Conservation (phyloP, 2,797 vertebrate species). For the Thunnus albacares region DNA sequence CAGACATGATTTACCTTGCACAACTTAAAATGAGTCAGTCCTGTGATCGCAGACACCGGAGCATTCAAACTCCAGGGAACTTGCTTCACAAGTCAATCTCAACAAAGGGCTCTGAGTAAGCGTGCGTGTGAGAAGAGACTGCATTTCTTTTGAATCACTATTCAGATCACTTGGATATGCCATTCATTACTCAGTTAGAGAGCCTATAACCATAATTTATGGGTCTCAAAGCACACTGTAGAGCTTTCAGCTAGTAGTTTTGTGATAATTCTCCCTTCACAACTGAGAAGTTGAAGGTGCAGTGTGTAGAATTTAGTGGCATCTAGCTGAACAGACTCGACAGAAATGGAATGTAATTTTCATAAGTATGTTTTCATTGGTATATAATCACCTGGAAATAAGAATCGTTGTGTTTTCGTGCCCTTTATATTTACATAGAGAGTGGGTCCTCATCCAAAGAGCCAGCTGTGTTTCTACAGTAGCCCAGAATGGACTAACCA, state of each 20-base stretch:
- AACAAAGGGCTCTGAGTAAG: conserved; percentile 37
- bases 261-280: conserved; percentile 44
- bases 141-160: conserved; percentile 30
- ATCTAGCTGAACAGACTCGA: too few relatives aligned
- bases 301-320: too few relatives aligned
- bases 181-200: conserved; percentile 38
- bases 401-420: too few relatives aligned
- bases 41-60: conserved; percentile 44
- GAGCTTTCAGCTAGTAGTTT: conserved; percentile 38
- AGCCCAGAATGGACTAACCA: too few relatives aligned
- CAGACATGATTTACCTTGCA: conserved; percentile 74
- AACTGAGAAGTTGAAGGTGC: conserved; percentile 4
- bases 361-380: too few relatives aligned
- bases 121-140: neutral
- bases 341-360: too few relatives aligned
- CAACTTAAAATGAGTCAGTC: conserved; percentile 62
- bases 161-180: conserved; percentile 49
- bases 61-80: conserved; percentile 50
- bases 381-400: too few relatives aligned
- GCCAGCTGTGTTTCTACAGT: too few relatives aligned
- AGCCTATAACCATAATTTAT: conserved; percentile 40
- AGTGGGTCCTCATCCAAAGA: too few relatives aligned
- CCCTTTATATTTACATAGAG: too few relatives aligned
- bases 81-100: conserved; percentile 61
- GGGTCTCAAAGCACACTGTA: conserved; percentile 40